Evolutionary conservation across 2,113 vertebrate species (phyloP).

Genomic region (Struthidea cinerea): DNA sequence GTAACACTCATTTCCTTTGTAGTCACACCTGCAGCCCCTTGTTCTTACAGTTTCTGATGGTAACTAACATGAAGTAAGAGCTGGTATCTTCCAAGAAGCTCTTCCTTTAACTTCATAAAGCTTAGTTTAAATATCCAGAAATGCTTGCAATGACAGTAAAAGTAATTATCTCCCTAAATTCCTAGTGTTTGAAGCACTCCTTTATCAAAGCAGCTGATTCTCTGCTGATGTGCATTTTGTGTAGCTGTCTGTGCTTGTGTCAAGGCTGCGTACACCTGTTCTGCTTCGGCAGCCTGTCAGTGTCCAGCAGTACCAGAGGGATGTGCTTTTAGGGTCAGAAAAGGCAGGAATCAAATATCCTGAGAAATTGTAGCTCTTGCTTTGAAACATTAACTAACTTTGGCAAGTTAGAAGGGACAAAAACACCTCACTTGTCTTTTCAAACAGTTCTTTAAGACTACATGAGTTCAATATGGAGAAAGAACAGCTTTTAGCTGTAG

Average conservation of each 20-base stretch:
- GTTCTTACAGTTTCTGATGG: background rate
- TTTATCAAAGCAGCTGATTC: background rate
- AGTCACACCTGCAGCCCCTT: background rate
- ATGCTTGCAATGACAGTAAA: background rate
- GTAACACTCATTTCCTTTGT: background rate
- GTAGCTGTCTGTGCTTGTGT: background rate
- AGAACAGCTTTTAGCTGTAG: background rate
- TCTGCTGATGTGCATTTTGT: background rate
- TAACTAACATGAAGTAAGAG: background rate
- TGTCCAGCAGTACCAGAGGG: background rate
- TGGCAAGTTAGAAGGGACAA: background rate
- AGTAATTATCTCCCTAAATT: background rate
- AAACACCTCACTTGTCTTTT: rapidly evolving
- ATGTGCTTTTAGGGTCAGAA: background rate
- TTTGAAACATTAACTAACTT: background rate
- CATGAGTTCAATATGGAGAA: background rate
- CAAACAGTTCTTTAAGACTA: background rate
- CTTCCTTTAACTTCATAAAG: background rate
- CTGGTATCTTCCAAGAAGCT: background rate
- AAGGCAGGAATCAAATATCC: background rate
- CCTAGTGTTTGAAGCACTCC: background rate
- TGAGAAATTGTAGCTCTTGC: background rate
- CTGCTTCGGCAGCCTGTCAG: background rate
- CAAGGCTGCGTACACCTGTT: rapidly evolving
- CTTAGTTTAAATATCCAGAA: background rate